phyloP scores from a whole-genome alignment of 2,113 vertebrate species.

The Gallinago jamesoni region DNA sequence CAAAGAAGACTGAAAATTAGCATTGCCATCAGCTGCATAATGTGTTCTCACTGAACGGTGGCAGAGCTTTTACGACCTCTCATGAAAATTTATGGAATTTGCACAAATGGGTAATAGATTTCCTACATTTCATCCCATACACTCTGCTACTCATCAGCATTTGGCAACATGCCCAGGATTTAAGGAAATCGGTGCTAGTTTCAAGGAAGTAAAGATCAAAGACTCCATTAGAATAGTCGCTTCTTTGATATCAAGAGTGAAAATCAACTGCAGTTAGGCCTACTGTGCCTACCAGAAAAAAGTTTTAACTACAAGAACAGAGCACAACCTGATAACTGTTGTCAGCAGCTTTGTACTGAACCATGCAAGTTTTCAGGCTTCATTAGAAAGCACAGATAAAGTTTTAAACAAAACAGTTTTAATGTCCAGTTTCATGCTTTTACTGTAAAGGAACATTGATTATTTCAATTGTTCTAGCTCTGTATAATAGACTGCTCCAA shows the following conservation, averaged over 20 bases:
- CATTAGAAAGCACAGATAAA: not conserved
- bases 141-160: not conserved
- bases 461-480: not conserved
- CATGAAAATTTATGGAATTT: conserved; percentile 30
- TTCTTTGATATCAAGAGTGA: not conserved
- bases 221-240: not conserved
- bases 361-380: not conserved
- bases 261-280: not conserved
- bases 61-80: not conserved
- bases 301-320: not conserved
- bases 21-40: not conserved
- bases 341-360: not conserved
- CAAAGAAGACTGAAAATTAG: not conserved
- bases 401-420: not conserved
- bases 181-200: not conserved
- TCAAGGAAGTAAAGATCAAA: conserved; percentile 42
- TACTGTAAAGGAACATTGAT: not conserved
- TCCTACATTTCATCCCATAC: not conserved
- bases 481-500: not conserved
- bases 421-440: not conserved
- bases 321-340: not conserved
- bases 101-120: not conserved
- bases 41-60: not conserved
- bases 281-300: not conserved
- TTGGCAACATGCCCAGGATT: conserved; percentile 4